These are phyloP conservation scores for Pangasius macronema DNA, from an alignment of 2,797 vertebrate species.

Conservation along the genomic window DNA sequence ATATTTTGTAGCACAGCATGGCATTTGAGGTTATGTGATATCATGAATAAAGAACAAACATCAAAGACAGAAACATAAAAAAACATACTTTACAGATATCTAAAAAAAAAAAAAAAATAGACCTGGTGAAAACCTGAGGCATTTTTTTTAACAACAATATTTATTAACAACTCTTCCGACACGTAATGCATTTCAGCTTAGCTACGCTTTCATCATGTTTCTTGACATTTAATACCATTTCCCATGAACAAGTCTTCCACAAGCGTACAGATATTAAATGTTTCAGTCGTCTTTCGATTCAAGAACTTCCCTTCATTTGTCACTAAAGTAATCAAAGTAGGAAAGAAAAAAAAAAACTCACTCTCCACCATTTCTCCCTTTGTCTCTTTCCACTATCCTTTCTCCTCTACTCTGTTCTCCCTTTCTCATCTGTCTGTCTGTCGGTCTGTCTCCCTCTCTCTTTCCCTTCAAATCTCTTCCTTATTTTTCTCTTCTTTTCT, in stretches of 20 bases:
- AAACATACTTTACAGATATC: not conserved
- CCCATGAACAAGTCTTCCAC: constrained; percentile 70
- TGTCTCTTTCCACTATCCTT: not conserved
- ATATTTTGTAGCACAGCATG: not conserved
- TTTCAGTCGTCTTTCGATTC: constrained; percentile 82
- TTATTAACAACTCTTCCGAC: constrained; percentile 2
- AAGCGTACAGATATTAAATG: constrained; percentile 75
- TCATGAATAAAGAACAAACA: constrained; percentile 11
- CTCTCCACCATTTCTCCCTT: not conserved
- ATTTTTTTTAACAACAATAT: constrained; percentile 2
- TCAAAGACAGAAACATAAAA: not conserved
- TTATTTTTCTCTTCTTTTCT: not conserved
- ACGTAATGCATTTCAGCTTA: constrained; percentile 21
- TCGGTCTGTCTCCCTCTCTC: not conserved
- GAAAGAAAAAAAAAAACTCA: constrained; percentile 56
- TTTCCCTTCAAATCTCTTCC: not conserved
- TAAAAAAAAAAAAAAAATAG: not conserved
- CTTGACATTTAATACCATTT: constrained; percentile 34
- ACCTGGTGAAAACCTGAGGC: constrained; percentile 1
- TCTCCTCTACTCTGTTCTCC: not conserved
- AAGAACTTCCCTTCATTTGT: constrained; percentile 82
- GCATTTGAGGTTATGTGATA: not conserved
- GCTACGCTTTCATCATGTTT: constrained; percentile 1
- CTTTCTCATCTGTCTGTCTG: not conserved
- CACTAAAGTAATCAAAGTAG: constrained; percentile 80